Conservation (phyloP, 2,797 vertebrate species). For the Enteromius thamalakanensis region DNA sequence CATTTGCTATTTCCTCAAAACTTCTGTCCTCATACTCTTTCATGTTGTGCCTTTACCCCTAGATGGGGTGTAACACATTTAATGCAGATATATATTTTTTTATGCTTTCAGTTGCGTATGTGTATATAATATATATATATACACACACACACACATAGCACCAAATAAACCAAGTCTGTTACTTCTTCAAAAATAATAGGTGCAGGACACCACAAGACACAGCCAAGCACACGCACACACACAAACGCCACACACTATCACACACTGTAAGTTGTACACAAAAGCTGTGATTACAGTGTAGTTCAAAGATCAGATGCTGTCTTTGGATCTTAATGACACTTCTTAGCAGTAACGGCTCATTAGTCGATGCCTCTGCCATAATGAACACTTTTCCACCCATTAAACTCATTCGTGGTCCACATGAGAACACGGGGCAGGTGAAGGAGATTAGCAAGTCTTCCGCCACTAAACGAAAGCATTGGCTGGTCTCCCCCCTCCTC, state of each 20-base stretch:
- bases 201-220: background rate
- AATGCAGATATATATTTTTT: no score
- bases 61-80: no score
- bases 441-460: conserved; percentile 13
- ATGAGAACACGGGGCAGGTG: background rate
- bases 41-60: no score
- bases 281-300: conserved; percentile 11
- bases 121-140: no score
- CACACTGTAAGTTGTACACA: conserved; percentile 25
- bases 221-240: background rate
- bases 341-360: conserved; percentile 40
- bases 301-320: conserved; percentile 48
- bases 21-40: no score
- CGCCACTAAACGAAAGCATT: background rate
- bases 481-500: background rate
- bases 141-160: background rate
- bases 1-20: no score
- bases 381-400: conserved; percentile 40
- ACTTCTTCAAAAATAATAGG: conserved; percentile 14
- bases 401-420: conserved; percentile 39
- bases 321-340: conserved; percentile 41
- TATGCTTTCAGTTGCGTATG: no score
- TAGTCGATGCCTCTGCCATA: conserved; percentile 19
- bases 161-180: background rate
- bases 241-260: background rate